A percentile compares a stretch with the other conserved stretches of the same genome.
These are phyloP conservation scores for Falco columbarius DNA, from an alignment of 2,797 vertebrate genomes.

Conservation along the genomic window DNA sequence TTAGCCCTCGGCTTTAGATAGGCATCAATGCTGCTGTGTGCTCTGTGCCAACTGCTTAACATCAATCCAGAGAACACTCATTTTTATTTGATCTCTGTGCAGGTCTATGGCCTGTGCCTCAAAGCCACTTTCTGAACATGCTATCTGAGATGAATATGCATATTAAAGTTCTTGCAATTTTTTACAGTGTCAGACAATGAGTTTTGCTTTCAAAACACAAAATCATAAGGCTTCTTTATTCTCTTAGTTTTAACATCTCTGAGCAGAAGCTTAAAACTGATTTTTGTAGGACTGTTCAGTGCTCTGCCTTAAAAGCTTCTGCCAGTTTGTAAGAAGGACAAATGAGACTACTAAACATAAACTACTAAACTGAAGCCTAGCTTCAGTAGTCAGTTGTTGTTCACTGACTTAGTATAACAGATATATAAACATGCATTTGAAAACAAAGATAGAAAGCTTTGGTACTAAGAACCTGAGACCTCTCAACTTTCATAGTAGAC, in stretches of 20 bases:
- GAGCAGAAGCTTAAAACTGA: neutral
- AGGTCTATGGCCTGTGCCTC: neutral
- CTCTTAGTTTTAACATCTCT: neutral
- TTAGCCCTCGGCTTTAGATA: neutral
- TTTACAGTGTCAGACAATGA: neutral
- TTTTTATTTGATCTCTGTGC: neutral
- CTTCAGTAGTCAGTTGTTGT: neutral
- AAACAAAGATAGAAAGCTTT: neutral
- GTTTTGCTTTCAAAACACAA: neutral
- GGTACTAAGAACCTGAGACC: neutral
- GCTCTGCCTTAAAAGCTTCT: neutral
- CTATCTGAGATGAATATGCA: neutral
- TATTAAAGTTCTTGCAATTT: neutral
- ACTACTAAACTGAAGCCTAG: neutral
- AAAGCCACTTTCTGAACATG: neutral
- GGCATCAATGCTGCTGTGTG: neutral
- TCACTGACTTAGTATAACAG: neutral
- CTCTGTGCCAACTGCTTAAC: neutral
- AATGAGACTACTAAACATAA: neutral
- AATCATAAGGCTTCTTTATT: neutral
- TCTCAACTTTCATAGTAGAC: neutral
- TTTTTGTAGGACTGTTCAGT: neutral
- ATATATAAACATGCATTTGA: neutral
- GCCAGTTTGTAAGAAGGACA: neutral
- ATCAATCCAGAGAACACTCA: accelerated